These are phyloP conservation scores for Chionodraco myersi DNA, from an alignment of 2,113 vertebrate species.

Conservation along the genomic window DNA sequence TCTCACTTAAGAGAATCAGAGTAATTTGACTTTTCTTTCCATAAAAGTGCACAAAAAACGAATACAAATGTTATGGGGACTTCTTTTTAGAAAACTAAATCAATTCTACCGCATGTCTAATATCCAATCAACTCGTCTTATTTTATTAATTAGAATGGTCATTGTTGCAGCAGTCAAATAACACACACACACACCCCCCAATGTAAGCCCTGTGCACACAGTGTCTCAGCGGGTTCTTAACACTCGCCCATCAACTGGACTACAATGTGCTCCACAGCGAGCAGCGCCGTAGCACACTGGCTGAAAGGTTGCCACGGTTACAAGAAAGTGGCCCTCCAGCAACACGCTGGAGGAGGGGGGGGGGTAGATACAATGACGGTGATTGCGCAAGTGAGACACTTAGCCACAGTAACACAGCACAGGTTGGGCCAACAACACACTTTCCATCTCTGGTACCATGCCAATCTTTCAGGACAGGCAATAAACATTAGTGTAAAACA, in stretches of 20 bases:
- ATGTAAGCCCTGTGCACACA: background rate
- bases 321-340: constrained; percentile 59
- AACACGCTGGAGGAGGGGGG: constrained; percentile 24
- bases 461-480: too few relatives aligned
- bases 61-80: too few relatives aligned
- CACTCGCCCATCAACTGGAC: constrained; percentile 57
- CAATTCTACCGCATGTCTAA: too few relatives aligned
- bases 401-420: constrained; percentile 7
- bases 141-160: background rate
- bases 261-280: constrained; percentile 41
- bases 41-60: background rate
- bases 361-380: constrained; percentile 25
- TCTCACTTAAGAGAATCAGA: too few relatives aligned
- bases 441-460: too few relatives aligned
- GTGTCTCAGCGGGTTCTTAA: constrained; percentile 50
- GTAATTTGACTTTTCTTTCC: too few relatives aligned
- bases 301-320: constrained; percentile 73
- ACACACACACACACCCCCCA: background rate
- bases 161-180: constrained; percentile 1
- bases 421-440: too few relatives aligned
- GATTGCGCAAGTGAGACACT: constrained; percentile 70
- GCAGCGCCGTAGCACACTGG: constrained; percentile 36
- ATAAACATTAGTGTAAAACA: too few relatives aligned
- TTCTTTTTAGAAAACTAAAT: too few relatives aligned
- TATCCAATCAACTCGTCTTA: background rate